These are phyloP conservation scores for Neolamprologus caudopunctatus DNA, from an alignment of 2,113 vertebrate species.

Conservation along the genomic window DNA sequence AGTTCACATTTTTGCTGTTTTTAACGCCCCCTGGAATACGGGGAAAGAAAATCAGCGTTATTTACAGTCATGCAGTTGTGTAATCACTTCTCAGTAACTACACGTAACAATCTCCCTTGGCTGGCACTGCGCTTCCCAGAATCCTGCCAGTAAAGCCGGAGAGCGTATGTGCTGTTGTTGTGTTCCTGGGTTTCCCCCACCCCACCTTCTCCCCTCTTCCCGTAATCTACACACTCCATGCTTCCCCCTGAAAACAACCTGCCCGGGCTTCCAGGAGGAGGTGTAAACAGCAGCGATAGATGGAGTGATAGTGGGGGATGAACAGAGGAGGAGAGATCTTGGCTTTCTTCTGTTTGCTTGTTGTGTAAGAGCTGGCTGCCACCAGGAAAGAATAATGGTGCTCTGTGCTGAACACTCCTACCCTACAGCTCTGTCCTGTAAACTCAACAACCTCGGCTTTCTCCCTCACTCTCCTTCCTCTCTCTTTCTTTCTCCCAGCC, in stretches of 20 bases:
- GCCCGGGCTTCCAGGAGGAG: conserved; percentile 13
- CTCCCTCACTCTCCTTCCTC: conserved; percentile 16
- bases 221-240: conserved; percentile 41
- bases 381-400: conserved; percentile 39
- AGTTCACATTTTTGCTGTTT: not conserved
- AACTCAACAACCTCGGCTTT: conserved; percentile 40
- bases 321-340: not conserved
- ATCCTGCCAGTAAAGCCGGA: not conserved
- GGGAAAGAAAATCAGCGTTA: not conserved
- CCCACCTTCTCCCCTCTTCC: conserved; percentile 4
- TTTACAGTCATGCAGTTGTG: conserved; percentile 8
- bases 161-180: conserved; percentile 17
- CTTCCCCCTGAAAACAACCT: conserved; percentile 45
- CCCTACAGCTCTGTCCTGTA: conserved; percentile 46
- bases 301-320: conserved; percentile 5
- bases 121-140: conserved; percentile 31
- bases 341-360: conserved; percentile 26
- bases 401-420: conserved; percentile 52
- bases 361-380: conserved; percentile 57
- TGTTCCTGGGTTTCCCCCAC: conserved; percentile 35
- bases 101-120: conserved; percentile 2
- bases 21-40: not conserved
- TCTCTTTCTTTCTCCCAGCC: conserved; percentile 31
- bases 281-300: not conserved
- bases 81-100: conserved; percentile 31